Conservation (phyloP, 2,888 invertebrate species). For the Microchrysa polita region DNA sequence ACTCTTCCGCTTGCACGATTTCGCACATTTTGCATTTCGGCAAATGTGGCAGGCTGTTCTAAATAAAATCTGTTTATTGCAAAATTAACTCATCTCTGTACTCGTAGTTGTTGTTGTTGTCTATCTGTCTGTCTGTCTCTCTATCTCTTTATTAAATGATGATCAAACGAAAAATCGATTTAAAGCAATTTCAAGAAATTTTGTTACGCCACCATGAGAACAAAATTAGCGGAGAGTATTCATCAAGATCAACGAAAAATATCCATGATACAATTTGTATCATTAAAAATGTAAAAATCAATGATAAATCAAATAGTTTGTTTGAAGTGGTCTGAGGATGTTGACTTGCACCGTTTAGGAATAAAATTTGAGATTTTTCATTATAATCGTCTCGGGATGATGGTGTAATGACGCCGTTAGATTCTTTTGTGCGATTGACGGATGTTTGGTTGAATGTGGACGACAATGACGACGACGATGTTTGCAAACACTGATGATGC, state of each 20-base stretch:
- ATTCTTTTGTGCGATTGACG: conserved; percentile 39
- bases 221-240: conserved; percentile 55
- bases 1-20: background rate
- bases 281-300: conserved; percentile 52
- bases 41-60: conserved; percentile 2
- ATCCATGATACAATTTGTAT: conserved; percentile 53
- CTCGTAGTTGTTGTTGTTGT: too few species aligned
- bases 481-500: background rate
- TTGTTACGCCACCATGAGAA: conserved; percentile 57
- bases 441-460: background rate
- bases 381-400: background rate
- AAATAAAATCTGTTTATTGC: conserved; percentile 20
- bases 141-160: conserved; percentile 54
- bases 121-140: too few species aligned
- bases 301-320: conserved; percentile 44
- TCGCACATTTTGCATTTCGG: background rate
- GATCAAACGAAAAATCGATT: conserved; percentile 53
- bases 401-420: conserved; percentile 20
- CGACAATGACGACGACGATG: background rate
- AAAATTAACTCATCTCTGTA: conserved; percentile 29
- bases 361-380: conserved; percentile 28
- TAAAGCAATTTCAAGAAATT: conserved; percentile 55
- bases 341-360: background rate
- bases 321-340: background rate
- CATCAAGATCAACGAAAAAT: conserved; percentile 54